phyloP scores from a whole-genome alignment of 2,113 vertebrate species.

The Malurus alboscapulatus region DNA sequence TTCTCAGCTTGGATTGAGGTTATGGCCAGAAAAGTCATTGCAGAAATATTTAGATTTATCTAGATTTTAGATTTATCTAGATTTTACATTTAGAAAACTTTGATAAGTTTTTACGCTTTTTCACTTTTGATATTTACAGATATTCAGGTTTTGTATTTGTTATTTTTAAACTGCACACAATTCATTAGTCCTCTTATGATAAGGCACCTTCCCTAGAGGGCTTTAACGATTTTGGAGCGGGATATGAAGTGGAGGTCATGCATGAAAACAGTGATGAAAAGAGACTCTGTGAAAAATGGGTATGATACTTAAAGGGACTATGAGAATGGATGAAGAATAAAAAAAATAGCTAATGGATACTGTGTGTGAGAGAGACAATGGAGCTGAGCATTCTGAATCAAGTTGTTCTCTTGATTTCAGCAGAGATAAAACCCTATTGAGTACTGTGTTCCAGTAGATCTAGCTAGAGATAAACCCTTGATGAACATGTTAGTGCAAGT shows the following conservation, averaged over 20 bases:
- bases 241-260: not conserved
- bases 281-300: not conserved
- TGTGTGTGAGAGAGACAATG: not conserved
- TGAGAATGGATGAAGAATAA: not conserved
- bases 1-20: not conserved
- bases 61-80: not conserved
- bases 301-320: not conserved
- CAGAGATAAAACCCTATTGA: not conserved
- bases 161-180: not conserved
- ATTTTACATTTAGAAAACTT: not conserved
- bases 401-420: not conserved
- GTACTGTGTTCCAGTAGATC: not conserved
- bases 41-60: not conserved
- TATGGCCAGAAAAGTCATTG: not conserved
- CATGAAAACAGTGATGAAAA: not conserved
- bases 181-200: not conserved
- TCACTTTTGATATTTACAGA: not conserved
- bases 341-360: not conserved
- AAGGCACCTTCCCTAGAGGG: not conserved
- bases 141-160: not conserved
- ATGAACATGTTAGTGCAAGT: not conserved
- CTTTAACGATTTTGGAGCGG: not conserved
- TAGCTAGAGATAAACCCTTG: not conserved
- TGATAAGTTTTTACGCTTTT: not conserved
- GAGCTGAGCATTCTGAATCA: not conserved